A percentile compares a stretch with the other conserved stretches of the same genome.
phyloP scores from a whole-genome alignment of 2,797 vertebrate genomes.

The Amblyraja radiata region DNA sequence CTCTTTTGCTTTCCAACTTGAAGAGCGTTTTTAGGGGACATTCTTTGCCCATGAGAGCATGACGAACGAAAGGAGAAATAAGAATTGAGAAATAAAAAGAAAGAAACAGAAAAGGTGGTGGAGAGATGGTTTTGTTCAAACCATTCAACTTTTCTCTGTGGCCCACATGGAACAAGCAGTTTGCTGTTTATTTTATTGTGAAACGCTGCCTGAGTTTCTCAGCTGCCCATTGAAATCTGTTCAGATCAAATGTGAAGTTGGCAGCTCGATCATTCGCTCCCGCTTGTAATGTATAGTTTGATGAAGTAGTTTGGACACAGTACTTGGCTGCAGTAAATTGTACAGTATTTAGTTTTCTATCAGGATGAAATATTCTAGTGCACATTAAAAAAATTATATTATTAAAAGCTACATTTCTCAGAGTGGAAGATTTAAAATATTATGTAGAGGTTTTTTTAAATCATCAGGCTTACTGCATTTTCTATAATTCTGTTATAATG shows the following conservation, averaged over 20 bases:
- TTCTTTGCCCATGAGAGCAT: not conserved
- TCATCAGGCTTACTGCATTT: not conserved
- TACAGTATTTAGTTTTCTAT: not conserved
- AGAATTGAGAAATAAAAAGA: not conserved
- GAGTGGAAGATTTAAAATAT: not conserved
- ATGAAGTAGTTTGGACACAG: not conserved
- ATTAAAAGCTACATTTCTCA: not conserved
- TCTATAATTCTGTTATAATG: not conserved
- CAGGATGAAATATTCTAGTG: not conserved
- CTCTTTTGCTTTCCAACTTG: not conserved
- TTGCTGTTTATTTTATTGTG: not conserved
- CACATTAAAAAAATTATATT: not conserved
- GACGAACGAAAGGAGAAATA: not conserved
- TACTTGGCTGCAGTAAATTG: not conserved
- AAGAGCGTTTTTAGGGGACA: not conserved
- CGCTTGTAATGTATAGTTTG: constrained; percentile 15
- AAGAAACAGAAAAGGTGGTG: not conserved
- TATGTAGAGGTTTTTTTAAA: not conserved
- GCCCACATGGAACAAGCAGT: not conserved
- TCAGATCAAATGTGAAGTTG: not conserved
- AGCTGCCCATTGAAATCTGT: not conserved
- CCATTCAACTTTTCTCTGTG: not conserved
- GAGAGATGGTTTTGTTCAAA: not conserved
- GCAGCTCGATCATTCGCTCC: not conserved
- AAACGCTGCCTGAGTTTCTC: not conserved